These are phyloP conservation scores for Drosophila maculinotata DNA, from an alignment of 2,888 invertebrate genomes.

Conservation along the genomic window DNA sequence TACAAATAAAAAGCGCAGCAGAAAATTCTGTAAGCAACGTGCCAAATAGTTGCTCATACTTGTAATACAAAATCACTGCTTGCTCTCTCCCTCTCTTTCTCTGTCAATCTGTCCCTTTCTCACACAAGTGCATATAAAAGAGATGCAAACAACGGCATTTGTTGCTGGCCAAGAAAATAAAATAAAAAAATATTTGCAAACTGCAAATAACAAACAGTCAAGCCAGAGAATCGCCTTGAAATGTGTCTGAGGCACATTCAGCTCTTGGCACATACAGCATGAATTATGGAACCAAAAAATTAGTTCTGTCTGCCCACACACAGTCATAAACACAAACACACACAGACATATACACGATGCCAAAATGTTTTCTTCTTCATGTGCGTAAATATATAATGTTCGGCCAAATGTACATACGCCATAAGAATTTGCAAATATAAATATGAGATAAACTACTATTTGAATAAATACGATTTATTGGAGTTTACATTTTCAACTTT, in stretches of 20 bases:
- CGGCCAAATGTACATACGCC: conserved; percentile 7
- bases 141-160: conserved; percentile 54
- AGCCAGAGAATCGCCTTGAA: conserved; percentile 72
- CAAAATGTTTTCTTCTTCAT: conserved; percentile 30
- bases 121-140: conserved; percentile 12
- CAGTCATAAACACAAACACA: conserved; percentile 19
- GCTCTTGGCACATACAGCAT: conserved; percentile 45
- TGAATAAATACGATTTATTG: background rate
- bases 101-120: background rate
- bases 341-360: conserved; percentile 20
- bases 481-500: background rate
- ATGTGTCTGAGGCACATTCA: conserved; percentile 71
- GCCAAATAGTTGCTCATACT: conserved; percentile 63
- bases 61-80: conserved; percentile 15
- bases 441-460: background rate
- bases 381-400: conserved; percentile 37
- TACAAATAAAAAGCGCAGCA: conserved; percentile 42
- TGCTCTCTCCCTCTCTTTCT: background rate
- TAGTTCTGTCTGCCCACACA: conserved; percentile 50
- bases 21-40: conserved; percentile 54
- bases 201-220: conserved; percentile 55
- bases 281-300: conserved; percentile 62
- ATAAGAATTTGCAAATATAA: background rate
- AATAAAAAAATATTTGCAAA: conserved; percentile 41
- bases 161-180: conserved; percentile 22